These are phyloP conservation scores for Acrossocheilus wenchowensis DNA, from an alignment of 2,797 vertebrate species.

Conservation along the genomic window DNA sequence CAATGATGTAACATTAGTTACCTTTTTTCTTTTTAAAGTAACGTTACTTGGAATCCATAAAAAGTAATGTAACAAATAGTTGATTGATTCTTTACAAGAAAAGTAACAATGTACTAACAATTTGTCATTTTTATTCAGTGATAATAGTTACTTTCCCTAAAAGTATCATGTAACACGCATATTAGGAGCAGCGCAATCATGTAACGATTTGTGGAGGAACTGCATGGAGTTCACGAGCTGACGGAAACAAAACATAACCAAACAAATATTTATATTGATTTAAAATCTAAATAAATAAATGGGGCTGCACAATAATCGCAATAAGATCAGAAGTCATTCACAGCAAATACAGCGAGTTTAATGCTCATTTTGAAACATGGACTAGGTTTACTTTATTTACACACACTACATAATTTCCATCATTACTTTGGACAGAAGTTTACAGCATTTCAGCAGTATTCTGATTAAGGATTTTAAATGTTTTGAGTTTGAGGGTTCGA, in stretches of 20 bases:
- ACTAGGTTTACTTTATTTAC: background rate
- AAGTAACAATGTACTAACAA: background rate
- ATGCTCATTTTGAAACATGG: background rate
- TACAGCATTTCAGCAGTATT: background rate
- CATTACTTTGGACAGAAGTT: background rate
- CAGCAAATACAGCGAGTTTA: background rate
- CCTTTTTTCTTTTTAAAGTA: background rate
- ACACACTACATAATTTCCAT: background rate
- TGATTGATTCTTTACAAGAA: background rate
- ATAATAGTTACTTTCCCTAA: background rate
- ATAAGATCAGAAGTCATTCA: background rate
- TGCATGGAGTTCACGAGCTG: background rate
- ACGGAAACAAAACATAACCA: background rate
- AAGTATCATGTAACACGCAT: background rate
- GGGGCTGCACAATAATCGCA: background rate
- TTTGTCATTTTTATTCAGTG: background rate
- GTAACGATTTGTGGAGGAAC: background rate
- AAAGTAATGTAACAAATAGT: background rate
- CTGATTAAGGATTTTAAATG: background rate
- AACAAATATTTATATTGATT: background rate
- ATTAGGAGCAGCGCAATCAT: background rate
- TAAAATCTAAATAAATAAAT: background rate
- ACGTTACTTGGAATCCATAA: background rate
- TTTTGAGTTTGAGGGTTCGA: background rate
- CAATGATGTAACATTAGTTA: background rate